Evolutionary conservation across 2,797 vertebrate species (phyloP).

Genomic region (Cuculus canorus): DNA sequence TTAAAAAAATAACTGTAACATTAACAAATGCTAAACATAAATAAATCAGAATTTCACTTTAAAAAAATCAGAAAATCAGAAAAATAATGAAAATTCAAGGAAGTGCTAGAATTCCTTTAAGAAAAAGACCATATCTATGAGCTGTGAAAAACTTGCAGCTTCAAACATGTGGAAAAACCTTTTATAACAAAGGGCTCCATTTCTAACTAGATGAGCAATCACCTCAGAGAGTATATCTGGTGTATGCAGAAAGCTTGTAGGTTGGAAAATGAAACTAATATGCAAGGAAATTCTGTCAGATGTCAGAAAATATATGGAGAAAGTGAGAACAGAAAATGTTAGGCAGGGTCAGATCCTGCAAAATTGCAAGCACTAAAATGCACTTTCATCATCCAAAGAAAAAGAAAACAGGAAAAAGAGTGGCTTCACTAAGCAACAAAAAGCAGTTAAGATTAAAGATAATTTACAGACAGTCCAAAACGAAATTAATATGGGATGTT

Average conservation of each 20-base stretch:
- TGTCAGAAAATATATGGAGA: conserved; percentile 27
- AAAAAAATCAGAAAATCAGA: neutral
- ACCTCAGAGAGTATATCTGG: neutral
- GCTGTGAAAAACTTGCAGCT: neutral
- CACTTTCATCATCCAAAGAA: conserved; percentile 39
- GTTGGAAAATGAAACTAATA: conserved; percentile 25
- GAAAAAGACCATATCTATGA: neutral
- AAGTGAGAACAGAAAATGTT: conserved; percentile 25
- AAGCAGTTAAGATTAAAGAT: conserved; percentile 8
- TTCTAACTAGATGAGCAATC: conserved; percentile 38
- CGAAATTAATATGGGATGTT: conserved; percentile 37
- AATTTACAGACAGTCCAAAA: conserved; percentile 11
- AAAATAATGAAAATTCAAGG: neutral
- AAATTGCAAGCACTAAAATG: conserved; percentile 22
- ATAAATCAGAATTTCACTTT: neutral
- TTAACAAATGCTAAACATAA: neutral
- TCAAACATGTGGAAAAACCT: neutral
- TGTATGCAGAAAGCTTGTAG: neutral
- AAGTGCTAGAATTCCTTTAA: neutral
- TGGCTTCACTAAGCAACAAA: neutral
- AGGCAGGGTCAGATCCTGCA: conserved; percentile 10
- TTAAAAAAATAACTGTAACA: neutral
- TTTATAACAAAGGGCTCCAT: neutral
- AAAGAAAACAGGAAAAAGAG: neutral
- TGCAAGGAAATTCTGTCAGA: conserved; percentile 21